These are phyloP conservation scores for Salminus brasiliensis DNA, from an alignment of 2,113 vertebrate genomes.

Conservation along the genomic window DNA sequence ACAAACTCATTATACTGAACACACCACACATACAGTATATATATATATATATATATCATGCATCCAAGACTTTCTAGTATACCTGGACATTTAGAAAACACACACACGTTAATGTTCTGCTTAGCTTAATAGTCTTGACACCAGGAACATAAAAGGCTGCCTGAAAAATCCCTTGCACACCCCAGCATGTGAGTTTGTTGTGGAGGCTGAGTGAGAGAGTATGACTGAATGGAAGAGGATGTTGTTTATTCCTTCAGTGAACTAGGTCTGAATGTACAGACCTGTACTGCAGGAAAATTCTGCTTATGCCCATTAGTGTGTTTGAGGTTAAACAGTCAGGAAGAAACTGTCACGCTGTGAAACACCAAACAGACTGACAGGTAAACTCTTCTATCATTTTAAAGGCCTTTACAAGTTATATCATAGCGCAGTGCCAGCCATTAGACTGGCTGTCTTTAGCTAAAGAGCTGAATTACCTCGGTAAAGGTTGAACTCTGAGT, in stretches of 20 bases:
- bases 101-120: neutral
- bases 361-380: constrained; percentile 18
- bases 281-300: neutral
- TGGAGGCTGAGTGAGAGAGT: too few relatives aligned
- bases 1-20: constrained; percentile 24
- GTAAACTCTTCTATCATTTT: constrained; percentile 14
- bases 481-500: constrained; percentile 32
- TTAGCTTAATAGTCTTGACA: neutral
- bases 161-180: constrained; percentile 5
- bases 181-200: neutral
- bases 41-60: neutral
- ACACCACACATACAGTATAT: too few relatives aligned
- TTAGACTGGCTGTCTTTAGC: neutral
- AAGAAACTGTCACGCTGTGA: neutral
- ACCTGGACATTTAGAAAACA: neutral
- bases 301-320: neutral
- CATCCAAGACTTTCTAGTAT: neutral
- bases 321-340: constrained; percentile 16
- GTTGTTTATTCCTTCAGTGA: neutral
- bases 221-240: neutral
- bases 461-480: constrained; percentile 24
- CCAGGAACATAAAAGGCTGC: constrained; percentile 12
- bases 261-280: neutral
- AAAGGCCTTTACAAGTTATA: neutral
- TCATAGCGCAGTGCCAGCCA: neutral